Conservation (phyloP, 92 coral and sea anemone species). For the Palythoa grandis region DNA sequence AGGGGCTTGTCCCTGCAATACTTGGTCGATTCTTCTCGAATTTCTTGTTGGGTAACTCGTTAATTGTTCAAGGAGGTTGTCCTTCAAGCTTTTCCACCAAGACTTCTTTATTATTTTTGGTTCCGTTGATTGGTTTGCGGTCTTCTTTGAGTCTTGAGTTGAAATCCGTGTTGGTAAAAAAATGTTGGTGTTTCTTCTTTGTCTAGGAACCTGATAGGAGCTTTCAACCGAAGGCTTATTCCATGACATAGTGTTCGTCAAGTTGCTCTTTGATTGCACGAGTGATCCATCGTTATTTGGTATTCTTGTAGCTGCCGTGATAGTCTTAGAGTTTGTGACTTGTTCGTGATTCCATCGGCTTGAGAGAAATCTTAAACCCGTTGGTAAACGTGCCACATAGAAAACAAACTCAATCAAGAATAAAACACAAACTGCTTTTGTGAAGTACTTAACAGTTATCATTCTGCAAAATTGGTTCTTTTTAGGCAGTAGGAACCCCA, state of each 20-base stretch:
- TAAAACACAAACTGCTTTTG: background rate
- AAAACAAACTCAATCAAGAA: background rate
- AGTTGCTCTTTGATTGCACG: background rate
- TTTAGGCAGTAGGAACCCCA: too few species aligned
- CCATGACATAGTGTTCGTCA: background rate
- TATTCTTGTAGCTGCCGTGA: background rate
- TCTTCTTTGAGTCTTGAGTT: too few species aligned
- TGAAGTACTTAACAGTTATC: background rate
- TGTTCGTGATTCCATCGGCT: background rate
- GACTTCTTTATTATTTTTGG: too few species aligned
- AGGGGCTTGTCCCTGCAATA: background rate
- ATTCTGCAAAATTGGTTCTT: too few species aligned
- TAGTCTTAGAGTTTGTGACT: background rate
- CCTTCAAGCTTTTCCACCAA: too few species aligned
- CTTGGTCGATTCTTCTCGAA: too few species aligned
- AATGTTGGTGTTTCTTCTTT: too few species aligned
- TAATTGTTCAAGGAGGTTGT: too few species aligned
- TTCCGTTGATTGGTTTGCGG: background rate
- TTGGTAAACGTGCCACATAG: background rate
- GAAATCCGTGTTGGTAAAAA: background rate
- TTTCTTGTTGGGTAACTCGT: too few species aligned
- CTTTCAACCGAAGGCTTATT: background rate
- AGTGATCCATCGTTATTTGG: background rate
- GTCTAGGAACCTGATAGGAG: background rate
- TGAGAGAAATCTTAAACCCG: background rate